Conservation (phyloP, 2,888 invertebrate genomes). For the Galeopsomyia nigrocyanea region DNA sequence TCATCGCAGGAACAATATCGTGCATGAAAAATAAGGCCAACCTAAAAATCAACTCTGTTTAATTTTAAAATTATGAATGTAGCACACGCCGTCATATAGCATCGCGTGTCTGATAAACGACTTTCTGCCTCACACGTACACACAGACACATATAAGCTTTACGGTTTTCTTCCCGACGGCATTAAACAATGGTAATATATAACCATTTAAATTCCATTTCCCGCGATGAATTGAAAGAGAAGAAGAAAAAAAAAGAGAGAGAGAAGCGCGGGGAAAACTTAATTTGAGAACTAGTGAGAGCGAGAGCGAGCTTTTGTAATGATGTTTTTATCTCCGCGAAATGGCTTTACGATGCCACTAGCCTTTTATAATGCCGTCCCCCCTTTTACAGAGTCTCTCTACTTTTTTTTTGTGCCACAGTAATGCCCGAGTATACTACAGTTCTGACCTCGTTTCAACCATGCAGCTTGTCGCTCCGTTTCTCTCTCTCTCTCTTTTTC, state of each 20-base stretch:
- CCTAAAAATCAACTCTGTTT: constrained; percentile 36
- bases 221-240: constrained; percentile 38
- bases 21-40: constrained; percentile 8
- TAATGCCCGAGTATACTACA: not conserved
- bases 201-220: constrained; percentile 44
- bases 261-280: constrained; percentile 11
- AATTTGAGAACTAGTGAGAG: constrained; percentile 28
- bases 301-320: constrained; percentile 19
- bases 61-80: constrained; percentile 43
- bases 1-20: not conserved
- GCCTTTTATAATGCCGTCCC: constrained; percentile 18
- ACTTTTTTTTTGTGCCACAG: not conserved
- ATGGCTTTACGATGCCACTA: constrained; percentile 30
- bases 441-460: constrained; percentile 38
- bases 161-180: constrained; percentile 44
- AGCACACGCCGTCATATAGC: not conserved
- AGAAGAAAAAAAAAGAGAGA: not conserved
- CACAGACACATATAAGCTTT: constrained; percentile 12
- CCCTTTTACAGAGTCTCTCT: not conserved
- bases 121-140: not conserved
- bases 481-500: not conserved
- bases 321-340: constrained; percentile 42
- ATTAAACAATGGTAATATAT: constrained; percentile 43
- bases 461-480: not conserved
- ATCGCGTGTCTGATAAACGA: constrained; percentile 43